Percentiles rank a stretch among this genome's conserved stretches.
Conservation (phyloP, 30 jellyfish, hydroid and myxozoan genomes). For the Sanderia malayensis region DNA sequence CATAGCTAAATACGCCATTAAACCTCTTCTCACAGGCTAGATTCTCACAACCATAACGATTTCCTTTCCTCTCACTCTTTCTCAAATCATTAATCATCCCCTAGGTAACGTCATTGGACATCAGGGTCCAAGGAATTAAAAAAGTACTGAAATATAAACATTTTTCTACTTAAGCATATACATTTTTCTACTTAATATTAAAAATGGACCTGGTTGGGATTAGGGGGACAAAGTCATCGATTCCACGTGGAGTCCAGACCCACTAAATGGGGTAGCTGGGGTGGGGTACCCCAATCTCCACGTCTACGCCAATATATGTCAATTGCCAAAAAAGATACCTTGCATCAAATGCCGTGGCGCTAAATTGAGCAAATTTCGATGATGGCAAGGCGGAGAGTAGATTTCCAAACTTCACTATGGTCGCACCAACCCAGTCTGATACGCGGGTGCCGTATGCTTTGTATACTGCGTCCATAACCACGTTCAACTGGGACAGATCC, state of each 20-base stretch:
- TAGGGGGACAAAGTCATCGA: neutral
- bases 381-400: slow-evolving; percentile 64
- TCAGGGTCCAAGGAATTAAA: too few species aligned
- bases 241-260: neutral
- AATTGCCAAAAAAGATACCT: slow-evolving; percentile 22
- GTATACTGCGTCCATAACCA: slow-evolving; percentile 41
- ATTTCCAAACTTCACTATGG: slow-evolving; percentile 45
- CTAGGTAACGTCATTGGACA: too few species aligned
- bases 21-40: neutral
- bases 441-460: slow-evolving; percentile 55
- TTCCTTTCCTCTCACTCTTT: neutral
- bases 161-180: too few species aligned
- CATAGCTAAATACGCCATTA: neutral
- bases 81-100: neutral
- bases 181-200: too few species aligned
- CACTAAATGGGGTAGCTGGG: neutral
- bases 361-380: slow-evolving; percentile 49
- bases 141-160: too few species aligned
- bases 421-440: slow-evolving; percentile 49
- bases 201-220: too few species aligned
- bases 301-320: neutral
- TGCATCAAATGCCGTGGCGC: slow-evolving; percentile 55
- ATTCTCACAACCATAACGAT: neutral
- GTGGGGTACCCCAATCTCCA: neutral
- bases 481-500: slow-evolving; percentile 59